A percentile compares a stretch with the other conserved stretches of the same genome.
Evolutionary conservation across 2,888 invertebrate species (phyloP).

Genomic region (Drosophila ezoana): DNA sequence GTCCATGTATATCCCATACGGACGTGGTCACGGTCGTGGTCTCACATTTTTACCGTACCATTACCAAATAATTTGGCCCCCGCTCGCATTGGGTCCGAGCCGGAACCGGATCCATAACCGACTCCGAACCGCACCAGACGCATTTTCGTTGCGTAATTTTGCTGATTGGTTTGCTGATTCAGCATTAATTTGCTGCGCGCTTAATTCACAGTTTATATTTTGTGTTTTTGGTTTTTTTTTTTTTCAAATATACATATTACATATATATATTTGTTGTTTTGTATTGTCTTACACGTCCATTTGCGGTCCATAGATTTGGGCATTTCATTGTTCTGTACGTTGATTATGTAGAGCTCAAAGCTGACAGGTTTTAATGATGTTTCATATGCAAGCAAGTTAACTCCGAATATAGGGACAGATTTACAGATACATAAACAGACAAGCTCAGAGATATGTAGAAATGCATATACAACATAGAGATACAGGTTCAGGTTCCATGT

Average conservation of each 20-base stretch:
- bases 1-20: constrained; percentile 31
- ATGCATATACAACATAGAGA: neutral
- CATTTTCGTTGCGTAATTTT: constrained; percentile 54
- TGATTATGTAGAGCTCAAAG: neutral
- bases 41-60: constrained; percentile 5
- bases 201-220: constrained; percentile 39
- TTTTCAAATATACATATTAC: too few species aligned
- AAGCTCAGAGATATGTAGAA: neutral
- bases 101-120: constrained; percentile 41
- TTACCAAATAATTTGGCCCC: constrained; percentile 7
- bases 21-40: constrained; percentile 32
- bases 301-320: constrained; percentile 1
- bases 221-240: neutral
- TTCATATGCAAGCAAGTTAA: neutral
- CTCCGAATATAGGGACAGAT: neutral
- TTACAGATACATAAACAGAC: neutral
- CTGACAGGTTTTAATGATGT: neutral
- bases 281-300: neutral
- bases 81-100: neutral
- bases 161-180: constrained; percentile 71
- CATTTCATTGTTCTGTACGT: neutral
- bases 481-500: too few species aligned
- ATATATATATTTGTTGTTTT: neutral
- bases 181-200: constrained; percentile 52
- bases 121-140: constrained; percentile 34